These are phyloP conservation scores for Delichon dasypus DNA, from an alignment of 2,797 vertebrate genomes.

Conservation along the genomic window DNA sequence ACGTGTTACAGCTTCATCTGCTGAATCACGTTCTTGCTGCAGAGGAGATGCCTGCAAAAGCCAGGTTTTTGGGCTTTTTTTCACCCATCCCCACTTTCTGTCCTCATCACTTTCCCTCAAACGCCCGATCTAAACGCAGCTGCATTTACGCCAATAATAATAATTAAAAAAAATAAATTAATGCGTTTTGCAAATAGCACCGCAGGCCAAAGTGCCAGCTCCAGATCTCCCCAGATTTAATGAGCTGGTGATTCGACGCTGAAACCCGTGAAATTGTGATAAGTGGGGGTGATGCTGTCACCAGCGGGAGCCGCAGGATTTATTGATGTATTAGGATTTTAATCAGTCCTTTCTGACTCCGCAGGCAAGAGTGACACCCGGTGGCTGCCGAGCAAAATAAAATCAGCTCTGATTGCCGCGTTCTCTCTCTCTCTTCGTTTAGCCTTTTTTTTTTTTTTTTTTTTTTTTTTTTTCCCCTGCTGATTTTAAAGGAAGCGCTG, in stretches of 20 bases:
- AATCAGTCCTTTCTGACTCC: not conserved
- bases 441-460: not conserved
- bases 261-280: not conserved
- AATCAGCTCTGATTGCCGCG: not conserved
- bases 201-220: not conserved
- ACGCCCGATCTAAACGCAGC: not conserved
- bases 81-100: not conserved
- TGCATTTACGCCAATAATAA: not conserved
- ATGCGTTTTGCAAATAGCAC: not conserved
- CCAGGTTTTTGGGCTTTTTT: not conserved
- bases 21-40: not conserved
- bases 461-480: not conserved
- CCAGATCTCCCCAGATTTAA: not conserved
- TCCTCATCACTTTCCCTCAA: not conserved
- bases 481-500: not conserved
- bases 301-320: not conserved
- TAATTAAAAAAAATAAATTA: not conserved
- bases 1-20: not conserved
- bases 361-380: conserved; percentile 38
- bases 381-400: not conserved
- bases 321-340: not conserved
- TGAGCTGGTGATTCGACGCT: not conserved
- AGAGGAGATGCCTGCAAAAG: not conserved
- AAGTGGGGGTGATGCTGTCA: not conserved
- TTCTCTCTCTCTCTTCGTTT: not conserved